A percentile compares a stretch with the other conserved stretches of the same genome.
These are phyloP conservation scores for Zoanthus sansibaricus DNA, from an alignment of 92 coral and sea anemone species.

Conservation along the genomic window DNA sequence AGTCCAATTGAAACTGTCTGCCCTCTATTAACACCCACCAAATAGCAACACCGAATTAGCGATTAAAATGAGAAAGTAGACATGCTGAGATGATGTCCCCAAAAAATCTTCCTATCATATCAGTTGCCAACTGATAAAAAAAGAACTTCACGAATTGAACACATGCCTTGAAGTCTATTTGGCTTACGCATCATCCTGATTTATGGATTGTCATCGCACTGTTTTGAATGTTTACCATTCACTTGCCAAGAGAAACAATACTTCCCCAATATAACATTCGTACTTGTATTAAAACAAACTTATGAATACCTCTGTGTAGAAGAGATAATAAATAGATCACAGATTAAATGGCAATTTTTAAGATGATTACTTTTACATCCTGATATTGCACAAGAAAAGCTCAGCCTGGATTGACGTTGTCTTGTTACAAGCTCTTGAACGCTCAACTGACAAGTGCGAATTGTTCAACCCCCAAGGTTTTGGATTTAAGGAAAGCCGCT, in stretches of 20 bases:
- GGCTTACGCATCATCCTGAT: background rate
- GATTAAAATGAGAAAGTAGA: background rate
- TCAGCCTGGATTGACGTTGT: background rate
- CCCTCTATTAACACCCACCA: constrained; percentile 33
- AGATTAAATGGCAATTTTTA: constrained; percentile 51
- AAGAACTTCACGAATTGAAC: background rate
- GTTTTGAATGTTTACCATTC: constrained; percentile 11
- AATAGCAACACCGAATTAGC: constrained; percentile 17
- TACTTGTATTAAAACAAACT: constrained; percentile 68
- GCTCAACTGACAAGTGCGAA: constrained; percentile 9
- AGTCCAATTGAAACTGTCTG: constrained; percentile 40
- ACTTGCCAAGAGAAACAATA: constrained; percentile 55
- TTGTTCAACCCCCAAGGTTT: background rate
- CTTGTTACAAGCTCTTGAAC: background rate
- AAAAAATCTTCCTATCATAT: constrained; percentile 1
- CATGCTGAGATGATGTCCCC: constrained; percentile 36
- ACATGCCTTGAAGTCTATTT: background rate
- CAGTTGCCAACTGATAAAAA: constrained; percentile 29
- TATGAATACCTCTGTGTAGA: constrained; percentile 70
- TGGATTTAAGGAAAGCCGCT: background rate
- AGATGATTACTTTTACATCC: constrained; percentile 57
- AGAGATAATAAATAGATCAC: constrained; percentile 65
- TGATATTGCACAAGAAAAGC: constrained; percentile 20
- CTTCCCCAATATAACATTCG: constrained; percentile 52
- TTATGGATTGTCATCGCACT: background rate